These are phyloP conservation scores for Lumbricus terrestris DNA, from an alignment of 2,888 invertebrate species.

Conservation along the genomic window DNA sequence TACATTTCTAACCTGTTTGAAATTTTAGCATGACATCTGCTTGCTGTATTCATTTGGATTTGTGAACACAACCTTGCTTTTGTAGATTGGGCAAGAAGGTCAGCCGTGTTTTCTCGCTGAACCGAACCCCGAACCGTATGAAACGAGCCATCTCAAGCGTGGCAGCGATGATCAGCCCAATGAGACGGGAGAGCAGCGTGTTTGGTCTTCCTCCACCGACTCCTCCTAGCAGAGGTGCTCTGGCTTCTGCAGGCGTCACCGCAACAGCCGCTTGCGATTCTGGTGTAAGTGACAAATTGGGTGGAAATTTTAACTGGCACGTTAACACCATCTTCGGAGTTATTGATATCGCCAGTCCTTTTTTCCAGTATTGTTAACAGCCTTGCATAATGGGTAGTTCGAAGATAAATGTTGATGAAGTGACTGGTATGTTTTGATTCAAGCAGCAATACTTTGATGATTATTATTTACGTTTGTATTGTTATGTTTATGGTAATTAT, in stretches of 20 bases:
- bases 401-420: background rate
- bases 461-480: background rate
- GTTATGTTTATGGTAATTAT: background rate
- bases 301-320: background rate
- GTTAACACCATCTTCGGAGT: background rate
- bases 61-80: background rate
- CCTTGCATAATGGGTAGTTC: too few relatives aligned
- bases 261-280: background rate
- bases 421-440: background rate
- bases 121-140: slow-evolving; percentile 80
- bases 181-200: slow-evolving; percentile 33
- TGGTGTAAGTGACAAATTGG: background rate
- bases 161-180: slow-evolving; percentile 44
- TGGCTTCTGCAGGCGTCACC: background rate
- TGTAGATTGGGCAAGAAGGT: slow-evolving; percentile 64
- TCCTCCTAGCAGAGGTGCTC: background rate
- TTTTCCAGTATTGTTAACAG: too few relatives aligned
- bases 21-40: background rate
- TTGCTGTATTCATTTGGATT: background rate
- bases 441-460: background rate
- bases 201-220: slow-evolving; percentile 18
- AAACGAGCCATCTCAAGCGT: slow-evolving; percentile 86
- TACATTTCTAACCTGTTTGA: background rate
- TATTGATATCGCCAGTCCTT: too few relatives aligned
- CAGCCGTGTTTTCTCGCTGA: slow-evolving; percentile 90